These are phyloP conservation scores for Meloidogyne exigua DNA, from an alignment of 1,140 invertebrate genomes.

Conservation along the genomic window DNA sequence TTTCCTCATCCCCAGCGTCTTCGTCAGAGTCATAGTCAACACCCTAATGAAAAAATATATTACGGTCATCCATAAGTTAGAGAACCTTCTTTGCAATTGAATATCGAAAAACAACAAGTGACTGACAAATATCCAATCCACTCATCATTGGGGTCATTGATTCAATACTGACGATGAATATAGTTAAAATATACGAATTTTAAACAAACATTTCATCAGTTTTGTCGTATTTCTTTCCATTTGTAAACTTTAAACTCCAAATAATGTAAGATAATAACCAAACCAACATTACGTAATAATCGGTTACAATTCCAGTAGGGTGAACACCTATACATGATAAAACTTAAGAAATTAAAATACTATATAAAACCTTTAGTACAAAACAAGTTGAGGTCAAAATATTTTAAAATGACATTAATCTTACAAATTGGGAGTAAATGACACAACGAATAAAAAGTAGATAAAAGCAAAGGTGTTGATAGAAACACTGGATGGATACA, in stretches of 20 bases:
- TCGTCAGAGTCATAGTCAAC: constrained; percentile 34
- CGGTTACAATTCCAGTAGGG: constrained; percentile 25
- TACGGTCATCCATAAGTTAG: background rate
- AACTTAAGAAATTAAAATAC: background rate
- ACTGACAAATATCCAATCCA: constrained; percentile 52
- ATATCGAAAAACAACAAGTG: constrained; percentile 55
- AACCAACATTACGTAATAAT: constrained; percentile 39
- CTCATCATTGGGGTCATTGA: constrained; percentile 53
- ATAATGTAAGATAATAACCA: constrained; percentile 49
- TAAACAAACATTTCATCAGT: constrained; percentile 52
- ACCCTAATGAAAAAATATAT: constrained; percentile 14
- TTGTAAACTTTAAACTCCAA: constrained; percentile 42
- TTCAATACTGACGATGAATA: constrained; percentile 49
- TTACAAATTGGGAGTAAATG: constrained; percentile 41
- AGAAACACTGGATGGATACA: constrained; percentile 48
- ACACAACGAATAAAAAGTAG: constrained; percentile 27
- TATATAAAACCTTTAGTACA: constrained; percentile 34
- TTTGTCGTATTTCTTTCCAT: constrained; percentile 26
- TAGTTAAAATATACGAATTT: too few species aligned
- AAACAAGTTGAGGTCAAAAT: constrained; percentile 34
- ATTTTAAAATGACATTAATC: constrained; percentile 35
- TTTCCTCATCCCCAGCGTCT: constrained; percentile 39
- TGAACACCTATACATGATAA: constrained; percentile 10
- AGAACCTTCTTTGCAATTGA: constrained; percentile 44
- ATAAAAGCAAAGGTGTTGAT: constrained; percentile 43